Conservation (phyloP, 1,140 invertebrate genomes). For the Bombus ignitus region DNA sequence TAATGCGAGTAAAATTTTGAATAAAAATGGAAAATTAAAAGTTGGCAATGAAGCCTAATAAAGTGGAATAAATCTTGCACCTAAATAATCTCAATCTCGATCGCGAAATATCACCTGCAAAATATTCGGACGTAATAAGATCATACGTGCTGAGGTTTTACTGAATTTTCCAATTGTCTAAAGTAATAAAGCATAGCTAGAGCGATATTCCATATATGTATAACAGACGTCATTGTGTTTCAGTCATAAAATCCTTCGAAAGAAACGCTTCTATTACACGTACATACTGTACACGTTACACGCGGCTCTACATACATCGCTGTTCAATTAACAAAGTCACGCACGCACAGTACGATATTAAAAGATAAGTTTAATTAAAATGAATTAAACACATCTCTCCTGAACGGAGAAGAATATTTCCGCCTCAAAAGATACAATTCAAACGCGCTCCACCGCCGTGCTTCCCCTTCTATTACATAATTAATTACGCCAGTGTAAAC, state of each 20-base stretch:
- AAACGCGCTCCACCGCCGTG: not conserved
- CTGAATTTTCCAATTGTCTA: not conserved
- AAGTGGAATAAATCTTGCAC: not conserved
- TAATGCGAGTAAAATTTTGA: too few relatives aligned
- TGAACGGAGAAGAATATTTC: conserved; percentile 16
- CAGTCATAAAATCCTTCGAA: not conserved
- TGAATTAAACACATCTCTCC: conserved; percentile 28
- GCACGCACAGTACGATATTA: not conserved
- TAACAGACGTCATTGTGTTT: not conserved
- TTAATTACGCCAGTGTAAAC: conserved; percentile 19
- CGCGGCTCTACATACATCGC: not conserved
- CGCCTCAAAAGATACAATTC: conserved; percentile 12
- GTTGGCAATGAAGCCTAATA: not conserved
- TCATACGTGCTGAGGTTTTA: not conserved
- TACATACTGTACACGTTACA: not conserved
- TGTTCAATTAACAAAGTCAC: conserved; percentile 14
- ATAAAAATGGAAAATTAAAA: not conserved
- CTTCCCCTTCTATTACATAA: not conserved
- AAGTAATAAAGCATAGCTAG: not conserved
- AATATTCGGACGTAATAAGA: not conserved
- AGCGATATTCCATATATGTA: not conserved
- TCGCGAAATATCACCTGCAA: not conserved
- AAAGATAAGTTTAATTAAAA: conserved; percentile 14
- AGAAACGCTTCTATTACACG: not conserved
- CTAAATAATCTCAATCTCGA: not conserved